Evolutionary conservation across 1,140 invertebrate species (phyloP).

Genomic region (Aphelinus atriplicis): DNA sequence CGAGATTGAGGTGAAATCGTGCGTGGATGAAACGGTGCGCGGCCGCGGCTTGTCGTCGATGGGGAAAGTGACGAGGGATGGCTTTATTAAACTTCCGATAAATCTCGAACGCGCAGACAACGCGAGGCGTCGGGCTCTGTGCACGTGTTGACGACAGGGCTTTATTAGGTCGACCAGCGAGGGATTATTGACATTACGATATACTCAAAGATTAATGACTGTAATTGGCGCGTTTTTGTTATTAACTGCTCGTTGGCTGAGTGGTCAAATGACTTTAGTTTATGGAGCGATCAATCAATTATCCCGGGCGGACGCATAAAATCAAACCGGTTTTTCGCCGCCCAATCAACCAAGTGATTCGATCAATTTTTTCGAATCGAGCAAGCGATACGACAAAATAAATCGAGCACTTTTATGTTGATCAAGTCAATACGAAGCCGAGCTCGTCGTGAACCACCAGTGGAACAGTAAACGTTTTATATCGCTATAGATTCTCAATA

Average conservation of each 20-base stretch:
- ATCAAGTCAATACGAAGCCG: too few species aligned
- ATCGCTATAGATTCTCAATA: too few species aligned
- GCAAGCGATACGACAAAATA: too few species aligned
- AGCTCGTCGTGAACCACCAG: too few species aligned
- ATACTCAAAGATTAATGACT: slow-evolving; percentile 9
- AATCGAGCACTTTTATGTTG: too few species aligned
- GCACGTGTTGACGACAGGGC: slow-evolving; percentile 21
- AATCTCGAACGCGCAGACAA: not conserved
- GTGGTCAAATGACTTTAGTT: not conserved
- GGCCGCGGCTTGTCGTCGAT: not conserved
- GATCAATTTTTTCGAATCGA: too few species aligned
- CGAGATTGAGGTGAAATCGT: not conserved
- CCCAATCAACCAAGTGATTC: too few species aligned
- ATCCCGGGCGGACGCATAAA: too few species aligned
- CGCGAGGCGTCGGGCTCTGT: slow-evolving; percentile 19
- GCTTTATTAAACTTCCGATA: slow-evolving; percentile 12
- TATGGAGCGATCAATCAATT: not conserved
- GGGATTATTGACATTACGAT: not conserved
- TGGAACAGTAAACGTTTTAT: too few species aligned
- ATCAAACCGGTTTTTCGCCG: too few species aligned
- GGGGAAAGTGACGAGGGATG: not conserved
- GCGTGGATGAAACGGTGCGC: not conserved
- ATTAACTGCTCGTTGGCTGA: slow-evolving; percentile 6
- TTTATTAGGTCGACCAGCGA: not conserved
- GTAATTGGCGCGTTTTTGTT: slow-evolving; percentile 1